Evolutionary conservation across 2,888 invertebrate genomes (phyloP), one percentile per base, ranked within the genome.

Genomic region (Heliconius aoede): DNA sequence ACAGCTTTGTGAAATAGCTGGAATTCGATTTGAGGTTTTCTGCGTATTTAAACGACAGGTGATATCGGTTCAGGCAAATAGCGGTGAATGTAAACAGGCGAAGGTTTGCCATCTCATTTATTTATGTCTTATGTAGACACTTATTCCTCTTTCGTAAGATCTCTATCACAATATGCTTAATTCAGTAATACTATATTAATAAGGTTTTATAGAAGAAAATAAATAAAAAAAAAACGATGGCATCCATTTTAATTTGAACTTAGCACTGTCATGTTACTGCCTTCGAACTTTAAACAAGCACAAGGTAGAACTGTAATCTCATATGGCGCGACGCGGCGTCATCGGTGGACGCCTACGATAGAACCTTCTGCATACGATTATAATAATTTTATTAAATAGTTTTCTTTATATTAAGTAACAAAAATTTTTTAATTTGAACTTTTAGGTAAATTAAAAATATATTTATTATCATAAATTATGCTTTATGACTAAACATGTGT

Each of bases 301-400:
- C 73, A 74, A 76, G 78, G 76, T 76, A 78, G 76, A 76, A 73
- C 80, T 83, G 82, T 88, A 87, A 89, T 89, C 87, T 91, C 88
- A 89, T 90, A 90, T 86, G 87, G 87, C 87, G 88, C 86, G 88
- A 85, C 88, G 81, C 88, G 82, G 88, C 92, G 90, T 87, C 90
- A 86, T 87, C 85, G 89, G 58, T 86, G 86, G 89, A 91, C 93
- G 93, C 89, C 85, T 90, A 87, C 87, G 81, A 83, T 79, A 85
- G 73, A 87, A 85, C 87, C 87, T 88, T 88, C 82, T 83, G 80
- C 79, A 80, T 85, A 82, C 77, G 72, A 84, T 85, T 85, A 81
- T 68, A 85, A 86, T 80, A 74, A 74, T 84, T 79, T 36, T 72
- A 81, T 79, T 78, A 81, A 73, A 79, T 75, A 32, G 64, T 58